Evolutionary conservation across 2,888 invertebrate genomes (phyloP).

Genomic region (Anthophora plumipes): DNA sequence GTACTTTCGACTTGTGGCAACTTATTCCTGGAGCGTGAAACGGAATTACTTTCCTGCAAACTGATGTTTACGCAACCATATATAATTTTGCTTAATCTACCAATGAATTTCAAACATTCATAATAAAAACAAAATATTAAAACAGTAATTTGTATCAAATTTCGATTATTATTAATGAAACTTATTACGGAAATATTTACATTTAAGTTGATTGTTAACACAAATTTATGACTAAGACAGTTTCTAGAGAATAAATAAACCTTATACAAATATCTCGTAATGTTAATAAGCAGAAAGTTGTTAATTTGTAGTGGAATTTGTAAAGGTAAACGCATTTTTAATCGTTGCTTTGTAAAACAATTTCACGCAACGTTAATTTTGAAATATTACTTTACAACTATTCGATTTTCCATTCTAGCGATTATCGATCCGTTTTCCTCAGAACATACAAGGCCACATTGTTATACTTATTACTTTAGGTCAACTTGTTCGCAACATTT

Average conservation of each 20-base stretch:
- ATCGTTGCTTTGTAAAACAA: not conserved
- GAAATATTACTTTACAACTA: slow-evolving; percentile 14
- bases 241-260: not conserved
- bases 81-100: not conserved
- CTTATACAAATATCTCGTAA: not conserved
- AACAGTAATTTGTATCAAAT: not conserved
- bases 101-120: not conserved
- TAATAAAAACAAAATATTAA: not conserved
- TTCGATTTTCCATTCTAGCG: slow-evolving; percentile 23
- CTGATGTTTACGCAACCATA: not conserved
- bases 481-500: slow-evolving; percentile 10
- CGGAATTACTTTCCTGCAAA: not conserved
- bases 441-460: slow-evolving; percentile 30
- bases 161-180: too few relatives aligned
- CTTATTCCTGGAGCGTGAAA: not conserved
- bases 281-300: not conserved
- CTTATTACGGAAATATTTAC: not conserved
- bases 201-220: not conserved
- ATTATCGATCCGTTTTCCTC: slow-evolving; percentile 45
- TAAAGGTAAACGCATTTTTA: not conserved
- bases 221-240: not conserved
- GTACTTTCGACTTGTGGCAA: slow-evolving; percentile 17
- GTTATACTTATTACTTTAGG: slow-evolving; percentile 22
- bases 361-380: not conserved
- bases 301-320: not conserved